Evolutionary conservation across 1,140 invertebrate species (phyloP), one percentile per base, ranked within the genome.

Genomic region (Zaprionus inermis): DNA sequence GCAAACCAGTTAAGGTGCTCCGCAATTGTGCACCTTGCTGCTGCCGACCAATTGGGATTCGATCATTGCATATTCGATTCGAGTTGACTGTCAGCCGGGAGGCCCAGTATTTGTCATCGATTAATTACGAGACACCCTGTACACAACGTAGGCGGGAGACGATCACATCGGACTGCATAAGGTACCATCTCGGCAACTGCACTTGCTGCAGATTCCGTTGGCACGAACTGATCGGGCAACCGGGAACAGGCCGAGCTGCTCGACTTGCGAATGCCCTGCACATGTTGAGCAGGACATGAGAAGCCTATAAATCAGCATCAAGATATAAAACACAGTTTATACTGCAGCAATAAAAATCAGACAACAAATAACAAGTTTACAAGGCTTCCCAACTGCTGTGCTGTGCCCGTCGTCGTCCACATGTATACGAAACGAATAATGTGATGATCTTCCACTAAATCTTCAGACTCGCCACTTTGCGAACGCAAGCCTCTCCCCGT

Each of bases 101-200:
- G 24, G 55, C 11, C 22, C 24, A 18, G 49, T 49, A 63, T 63
- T 63, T 63, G 60, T 63, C 60, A 63, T 5, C 60, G 51, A 63
- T 63, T 63, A 63, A 52, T 63, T 63, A 63, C 22, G 51, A 16
- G 24, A 30, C 44, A 49, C 44, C 44, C 44, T 49, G 44, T 49
- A 49, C 10, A 11, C 18, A 11, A 18, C 20, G 44, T 49, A 49
- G 44, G 18, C 44, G 44, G 10, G 16, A 22, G 16, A 49, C 12
- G 18, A 22, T 44, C 44, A 49, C 3, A 28, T 3, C 3, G 0
- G 24, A 24, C 22, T 24, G 22, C 22, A 4, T 1, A 4, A 24
- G 4, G n/a, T n/a, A n/a, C n/a, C n/a, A 46, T n/a, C 9, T 46
- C 4, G 22, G 22, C 2, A 24, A 24, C 18, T 20, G 44, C 44